These are phyloP conservation scores for Lutraria lutraria DNA, from an alignment of 2,888 invertebrate genomes.

Conservation along the genomic window DNA sequence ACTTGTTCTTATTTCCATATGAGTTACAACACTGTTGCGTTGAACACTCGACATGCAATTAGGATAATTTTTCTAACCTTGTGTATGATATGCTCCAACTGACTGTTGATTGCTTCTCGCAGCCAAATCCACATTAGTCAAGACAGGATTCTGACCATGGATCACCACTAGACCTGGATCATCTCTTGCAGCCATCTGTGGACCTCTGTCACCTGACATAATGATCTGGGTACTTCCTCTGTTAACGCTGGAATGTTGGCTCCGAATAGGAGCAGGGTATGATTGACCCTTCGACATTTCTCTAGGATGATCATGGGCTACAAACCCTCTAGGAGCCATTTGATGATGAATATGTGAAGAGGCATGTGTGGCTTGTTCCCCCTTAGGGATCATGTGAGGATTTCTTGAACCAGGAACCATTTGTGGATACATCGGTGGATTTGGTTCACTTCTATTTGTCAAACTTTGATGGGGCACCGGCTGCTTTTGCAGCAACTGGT, in stretches of 20 bases:
- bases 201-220: not conserved
- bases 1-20: too few species aligned
- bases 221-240: not conserved
- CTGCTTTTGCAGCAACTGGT: constrained; percentile 31
- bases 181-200: constrained; percentile 11
- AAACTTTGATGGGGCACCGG: not conserved
- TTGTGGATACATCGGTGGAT: not conserved
- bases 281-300: not conserved
- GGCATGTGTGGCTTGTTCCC: not conserved
- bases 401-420: not conserved
- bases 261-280: not conserved
- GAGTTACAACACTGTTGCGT: too few species aligned
- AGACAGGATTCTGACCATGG: not conserved
- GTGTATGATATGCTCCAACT: not conserved
- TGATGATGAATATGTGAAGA: not conserved
- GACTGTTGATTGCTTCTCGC: not conserved
- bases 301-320: not conserved
- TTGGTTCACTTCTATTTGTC: not conserved
- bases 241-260: not conserved
- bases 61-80: not conserved
- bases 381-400: constrained; percentile 4
- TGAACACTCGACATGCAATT: too few species aligned
- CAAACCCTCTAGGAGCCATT: not conserved
- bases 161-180: not conserved
- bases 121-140: not conserved